These are phyloP conservation scores for Calcarius lapponicus DNA, from an alignment of 2,797 vertebrate species.

Conservation along the genomic window DNA sequence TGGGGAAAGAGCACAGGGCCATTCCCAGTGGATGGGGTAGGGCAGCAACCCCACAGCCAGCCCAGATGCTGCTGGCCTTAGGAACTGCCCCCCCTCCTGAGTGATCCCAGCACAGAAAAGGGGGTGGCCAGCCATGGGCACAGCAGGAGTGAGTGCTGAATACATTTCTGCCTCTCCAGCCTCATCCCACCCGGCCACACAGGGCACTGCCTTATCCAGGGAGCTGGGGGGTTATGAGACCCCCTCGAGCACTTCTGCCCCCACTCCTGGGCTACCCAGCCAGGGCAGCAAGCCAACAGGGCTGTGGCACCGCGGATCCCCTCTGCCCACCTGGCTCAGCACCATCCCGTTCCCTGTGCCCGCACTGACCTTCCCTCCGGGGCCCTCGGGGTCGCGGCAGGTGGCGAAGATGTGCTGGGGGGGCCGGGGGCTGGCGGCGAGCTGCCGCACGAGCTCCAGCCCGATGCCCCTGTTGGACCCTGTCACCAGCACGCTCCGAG, in stretches of 20 bases:
- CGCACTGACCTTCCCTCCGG: not conserved
- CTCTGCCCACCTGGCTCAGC: fast-evolving
- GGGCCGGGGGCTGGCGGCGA: not conserved
- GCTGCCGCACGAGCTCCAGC: constrained; percentile 30
- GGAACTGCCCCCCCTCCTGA: not conserved
- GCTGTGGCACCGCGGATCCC: fast-evolving
- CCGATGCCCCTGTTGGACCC: constrained; percentile 13
- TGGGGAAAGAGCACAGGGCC: not conserved
- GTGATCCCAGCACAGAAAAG: not conserved
- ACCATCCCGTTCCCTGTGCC: not conserved
- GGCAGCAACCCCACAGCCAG: fast-evolving
- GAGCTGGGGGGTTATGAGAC: not conserved
- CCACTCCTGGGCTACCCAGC: not conserved
- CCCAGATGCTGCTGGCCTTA: not conserved
- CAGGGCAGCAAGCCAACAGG: not conserved
- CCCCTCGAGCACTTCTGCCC: not conserved
- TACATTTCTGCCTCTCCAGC: not conserved
- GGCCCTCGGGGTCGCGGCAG: not conserved
- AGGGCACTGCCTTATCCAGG: not conserved
- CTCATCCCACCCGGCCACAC: not conserved
- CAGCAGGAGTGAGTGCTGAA: fast-evolving
- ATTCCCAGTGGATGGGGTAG: not conserved
- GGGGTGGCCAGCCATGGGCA: not conserved
- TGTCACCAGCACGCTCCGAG: constrained; percentile 10
- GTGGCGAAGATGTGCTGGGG: constrained; percentile 43